A percentile compares a stretch with the other conserved stretches of the same genome.
phyloP scores from a whole-genome alignment of 2,888 invertebrate species.

The Tanytarsus gracilentus region DNA sequence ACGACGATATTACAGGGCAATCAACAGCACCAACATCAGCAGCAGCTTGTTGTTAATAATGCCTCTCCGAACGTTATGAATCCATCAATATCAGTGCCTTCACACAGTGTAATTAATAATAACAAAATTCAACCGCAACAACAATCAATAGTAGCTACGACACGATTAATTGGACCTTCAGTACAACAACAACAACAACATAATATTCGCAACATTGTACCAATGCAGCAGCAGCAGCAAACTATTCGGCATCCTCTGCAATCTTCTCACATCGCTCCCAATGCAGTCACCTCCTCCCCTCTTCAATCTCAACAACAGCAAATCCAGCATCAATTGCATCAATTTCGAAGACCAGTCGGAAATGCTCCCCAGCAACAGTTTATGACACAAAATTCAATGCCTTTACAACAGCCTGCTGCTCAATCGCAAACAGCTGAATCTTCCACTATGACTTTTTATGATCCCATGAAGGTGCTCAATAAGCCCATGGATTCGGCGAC shows the following conservation, averaged over 20 bases:
- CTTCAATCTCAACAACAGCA: slow-evolving; percentile 25
- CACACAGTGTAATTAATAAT: slow-evolving; percentile 16
- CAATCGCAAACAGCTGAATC: slow-evolving; percentile 32
- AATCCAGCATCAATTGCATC: slow-evolving; percentile 3
- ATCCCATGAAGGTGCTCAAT: slow-evolving; percentile 34
- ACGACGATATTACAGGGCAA: not conserved
- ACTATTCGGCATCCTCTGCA: slow-evolving; percentile 32
- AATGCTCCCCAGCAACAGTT: not conserved
- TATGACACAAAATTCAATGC: slow-evolving; percentile 30
- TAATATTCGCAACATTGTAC: slow-evolving; percentile 20
- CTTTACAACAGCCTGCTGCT: slow-evolving; percentile 35
- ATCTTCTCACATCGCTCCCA: slow-evolving; percentile 34
- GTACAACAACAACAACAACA: slow-evolving; percentile 25
- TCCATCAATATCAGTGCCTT: slow-evolving; percentile 29
- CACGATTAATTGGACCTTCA: slow-evolving; percentile 27
- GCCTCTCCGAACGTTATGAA: slow-evolving; percentile 17
- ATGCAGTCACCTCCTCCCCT: not conserved
- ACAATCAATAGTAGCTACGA: slow-evolving; percentile 17
- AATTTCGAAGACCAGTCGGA: slow-evolving; percentile 30
- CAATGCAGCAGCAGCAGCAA: slow-evolving; percentile 29
- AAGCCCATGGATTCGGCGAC: slow-evolving; percentile 55
- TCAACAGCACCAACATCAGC: slow-evolving; percentile 2
- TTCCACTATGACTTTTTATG: slow-evolving; percentile 40
- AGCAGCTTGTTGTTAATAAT: slow-evolving; percentile 10
- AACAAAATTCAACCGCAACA: slow-evolving; percentile 24